phyloP scores from a whole-genome alignment of 2,113 vertebrate species.

The Choloepus hoffmanni region DNA sequence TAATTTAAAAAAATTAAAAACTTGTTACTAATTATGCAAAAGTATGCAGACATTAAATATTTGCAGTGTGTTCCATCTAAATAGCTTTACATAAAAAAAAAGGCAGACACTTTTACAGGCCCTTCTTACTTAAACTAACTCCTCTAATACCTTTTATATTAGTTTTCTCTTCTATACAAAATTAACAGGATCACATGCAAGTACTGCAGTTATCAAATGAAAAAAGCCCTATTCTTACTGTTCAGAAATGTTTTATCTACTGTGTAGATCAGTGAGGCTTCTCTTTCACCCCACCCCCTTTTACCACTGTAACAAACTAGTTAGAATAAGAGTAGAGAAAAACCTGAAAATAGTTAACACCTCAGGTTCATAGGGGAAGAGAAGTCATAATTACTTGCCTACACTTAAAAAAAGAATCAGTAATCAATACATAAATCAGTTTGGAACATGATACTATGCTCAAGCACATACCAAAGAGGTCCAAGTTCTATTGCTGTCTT shows the following conservation, averaged over 20 bases:
- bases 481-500: conserved; percentile 96
- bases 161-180: conserved; percentile 18
- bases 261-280: not conserved
- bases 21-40: not conserved
- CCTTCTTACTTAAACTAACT: conserved; percentile 34
- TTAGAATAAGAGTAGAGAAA: not conserved
- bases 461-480: conserved; percentile 92
- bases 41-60: not conserved
- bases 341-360: conserved; percentile 15
- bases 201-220: not conserved
- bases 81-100: conserved; percentile 37
- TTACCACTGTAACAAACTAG: conserved; percentile 18
- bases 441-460: not conserved
- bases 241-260: not conserved
- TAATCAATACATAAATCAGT: not conserved
- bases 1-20: conserved; percentile 40
- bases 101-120: not conserved
- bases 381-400: conserved; percentile 12
- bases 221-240: conserved; percentile 47
- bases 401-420: conserved; percentile 7
- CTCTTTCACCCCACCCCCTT: not conserved
- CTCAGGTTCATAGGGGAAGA: not conserved
- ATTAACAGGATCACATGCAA: not conserved
- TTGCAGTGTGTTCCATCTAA: not conserved
- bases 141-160: not conserved